phyloP scores from a whole-genome alignment of 1,140 invertebrate species.

The Propsilocerus akamusi region DNA sequence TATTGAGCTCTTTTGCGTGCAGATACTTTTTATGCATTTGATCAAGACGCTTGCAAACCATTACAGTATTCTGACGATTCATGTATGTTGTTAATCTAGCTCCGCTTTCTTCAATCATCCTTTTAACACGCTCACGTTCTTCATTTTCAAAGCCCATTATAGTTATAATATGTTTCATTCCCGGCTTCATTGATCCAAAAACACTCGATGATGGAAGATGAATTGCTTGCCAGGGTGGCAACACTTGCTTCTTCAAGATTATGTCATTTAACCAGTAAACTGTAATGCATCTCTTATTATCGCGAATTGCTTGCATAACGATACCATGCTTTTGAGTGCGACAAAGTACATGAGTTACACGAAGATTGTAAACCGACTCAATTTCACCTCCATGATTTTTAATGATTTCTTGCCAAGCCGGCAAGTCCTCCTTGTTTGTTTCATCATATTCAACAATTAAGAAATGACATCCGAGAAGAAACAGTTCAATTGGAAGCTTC shows the following conservation, averaged over 20 bases:
- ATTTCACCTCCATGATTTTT: conserved; percentile 78
- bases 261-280: conserved; percentile 90
- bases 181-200: conserved; percentile 43
- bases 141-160: conserved; percentile 73
- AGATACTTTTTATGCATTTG: conserved; percentile 56
- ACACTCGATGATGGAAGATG: conserved; percentile 79
- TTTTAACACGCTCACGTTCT: conserved; percentile 57
- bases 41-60: conserved; percentile 58
- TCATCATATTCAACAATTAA: conserved; percentile 59
- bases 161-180: conserved; percentile 50
- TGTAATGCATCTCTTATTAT: conserved; percentile 68
- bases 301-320: conserved; percentile 65
- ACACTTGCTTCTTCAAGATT: conserved; percentile 59
- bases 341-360: conserved; percentile 83
- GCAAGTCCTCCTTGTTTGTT: conserved; percentile 35
- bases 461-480: conserved; percentile 83
- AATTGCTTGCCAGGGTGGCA: conserved; percentile 78
- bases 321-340: conserved; percentile 74
- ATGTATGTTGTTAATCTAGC: conserved; percentile 60
- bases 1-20: conserved; percentile 77
- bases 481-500: conserved; percentile 72
- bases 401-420: conserved; percentile 64
- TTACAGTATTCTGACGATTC: conserved; percentile 50
- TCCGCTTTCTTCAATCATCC: conserved; percentile 71
- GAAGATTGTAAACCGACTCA: conserved; percentile 58